Base-by-base conservation (phyloP, 2,888 invertebrate genomes). In the Carabus problematicus region DNA sequence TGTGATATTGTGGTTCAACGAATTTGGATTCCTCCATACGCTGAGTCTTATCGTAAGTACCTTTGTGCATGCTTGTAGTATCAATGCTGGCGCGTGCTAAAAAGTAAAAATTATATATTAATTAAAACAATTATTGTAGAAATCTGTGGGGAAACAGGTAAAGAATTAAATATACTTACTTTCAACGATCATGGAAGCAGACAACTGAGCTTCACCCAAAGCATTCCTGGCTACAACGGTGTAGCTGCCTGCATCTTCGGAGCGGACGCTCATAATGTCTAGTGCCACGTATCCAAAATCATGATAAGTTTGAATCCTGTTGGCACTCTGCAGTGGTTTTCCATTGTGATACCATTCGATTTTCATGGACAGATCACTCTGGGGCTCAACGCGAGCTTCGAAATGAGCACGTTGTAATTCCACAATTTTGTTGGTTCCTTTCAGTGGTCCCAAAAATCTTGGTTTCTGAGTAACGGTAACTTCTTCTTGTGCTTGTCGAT, bases 291-390 rank as follows among this genome's bases (percentile, higher is more conserved):
- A 97, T 70, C 98, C 98, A 83, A 98, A 98, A 82, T 98, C 97
- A 76, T 97, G 92, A 79, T 94, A 94, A 8, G 94, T 95, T 82
- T 95, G 95, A 78, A 95, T 98, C 75, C 98, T 89, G 78, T 92
- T 94, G 43, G 95, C 95, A 71, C 90, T 89, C 78, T 91, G 92
- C 70, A 99, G 91, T 71, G 94, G 90, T 79, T 93, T 91, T 64
- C 96, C 97, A 82, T 99, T 97, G 77, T 95, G 95, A 80, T 95
- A 97, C 98, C 98, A 99, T 83, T 98, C 97, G 72, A 96, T 91
- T 77, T 88, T 88, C 91, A 98, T 91, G 16, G 92, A 92, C 39
- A 95, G 87, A 82, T 98, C 98, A 78, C 92, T 95, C 81, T 96
- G 93, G 0, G 98, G 98, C 78, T 96, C 95, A 58, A 98, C 93